Conservation (phyloP, 1,140 invertebrate species). For the Euwallacea fornicatus region DNA sequence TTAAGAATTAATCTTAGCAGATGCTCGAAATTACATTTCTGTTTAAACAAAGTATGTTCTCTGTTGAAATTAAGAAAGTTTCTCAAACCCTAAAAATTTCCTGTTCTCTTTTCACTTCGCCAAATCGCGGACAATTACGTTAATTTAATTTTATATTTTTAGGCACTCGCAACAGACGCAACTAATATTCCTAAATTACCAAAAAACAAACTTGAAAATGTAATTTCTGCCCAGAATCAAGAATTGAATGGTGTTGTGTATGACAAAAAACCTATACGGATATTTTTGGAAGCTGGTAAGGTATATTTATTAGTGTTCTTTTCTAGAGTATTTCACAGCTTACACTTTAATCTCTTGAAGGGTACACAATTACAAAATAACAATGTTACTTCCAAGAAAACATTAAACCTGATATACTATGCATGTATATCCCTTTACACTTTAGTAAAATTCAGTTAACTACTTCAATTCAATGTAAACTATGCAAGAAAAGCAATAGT, state of each 20-base stretch:
- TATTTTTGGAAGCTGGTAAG: conserved; percentile 65
- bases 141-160: neutral
- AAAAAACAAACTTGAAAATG: conserved; percentile 62
- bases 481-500: no score
- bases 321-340: neutral
- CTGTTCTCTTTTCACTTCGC: no score
- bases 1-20: neutral
- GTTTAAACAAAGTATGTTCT: neutral
- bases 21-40: neutral
- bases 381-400: no score
- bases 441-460: no score
- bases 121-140: no score
- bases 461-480: no score
- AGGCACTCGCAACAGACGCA: conserved; percentile 26
- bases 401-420: no score
- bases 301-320: neutral
- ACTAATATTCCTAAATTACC: conserved; percentile 51
- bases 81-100: neutral
- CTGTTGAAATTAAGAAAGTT: neutral
- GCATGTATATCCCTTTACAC: no score
- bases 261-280: conserved; percentile 88
- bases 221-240: conserved; percentile 64
- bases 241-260: conserved; percentile 71
- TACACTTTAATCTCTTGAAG: no score
- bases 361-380: no score